A percentile compares a stretch with the other conserved stretches of the same genome.
Conservation (phyloP, 2,113 vertebrate species). For the Genyomyrus donnyi region DNA sequence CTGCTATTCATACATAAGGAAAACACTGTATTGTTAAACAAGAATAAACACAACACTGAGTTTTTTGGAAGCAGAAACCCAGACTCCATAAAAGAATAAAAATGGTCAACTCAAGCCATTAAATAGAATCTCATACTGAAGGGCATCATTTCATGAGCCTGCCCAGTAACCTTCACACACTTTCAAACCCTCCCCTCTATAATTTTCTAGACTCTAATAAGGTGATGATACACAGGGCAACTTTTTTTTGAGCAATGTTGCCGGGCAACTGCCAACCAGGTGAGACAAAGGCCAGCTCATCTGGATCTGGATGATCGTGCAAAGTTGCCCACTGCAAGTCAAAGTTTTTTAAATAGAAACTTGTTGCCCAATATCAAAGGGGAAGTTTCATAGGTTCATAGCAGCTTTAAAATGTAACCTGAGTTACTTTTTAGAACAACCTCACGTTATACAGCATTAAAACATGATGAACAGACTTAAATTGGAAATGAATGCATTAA, state of each 20-base stretch:
- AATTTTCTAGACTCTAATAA: not conserved
- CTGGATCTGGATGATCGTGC: not conserved
- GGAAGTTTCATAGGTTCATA: not conserved
- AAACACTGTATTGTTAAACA: not conserved
- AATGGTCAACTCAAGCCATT: not conserved
- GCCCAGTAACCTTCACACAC: not conserved
- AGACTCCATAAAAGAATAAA: not conserved
- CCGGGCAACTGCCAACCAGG: not conserved
- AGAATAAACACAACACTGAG: not conserved
- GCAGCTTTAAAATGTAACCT: not conserved
- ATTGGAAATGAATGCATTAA: constrained; percentile 4
- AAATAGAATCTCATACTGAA: not conserved
- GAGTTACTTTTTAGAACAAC: not conserved
- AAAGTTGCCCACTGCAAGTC: not conserved
- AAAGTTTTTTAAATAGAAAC: not conserved
- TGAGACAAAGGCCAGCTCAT: not conserved
- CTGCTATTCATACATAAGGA: not conserved
- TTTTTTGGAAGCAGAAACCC: not conserved
- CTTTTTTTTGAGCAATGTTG: not conserved
- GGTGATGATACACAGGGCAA: not conserved
- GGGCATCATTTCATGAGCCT: not conserved
- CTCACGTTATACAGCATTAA: not conserved
- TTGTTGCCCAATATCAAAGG: not conserved
- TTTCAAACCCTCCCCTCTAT: not conserved
- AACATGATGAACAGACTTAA: constrained; percentile 1